Evolutionary conservation across 2,888 invertebrate species (phyloP).

Genomic region (Andrena chrysosceles): DNA sequence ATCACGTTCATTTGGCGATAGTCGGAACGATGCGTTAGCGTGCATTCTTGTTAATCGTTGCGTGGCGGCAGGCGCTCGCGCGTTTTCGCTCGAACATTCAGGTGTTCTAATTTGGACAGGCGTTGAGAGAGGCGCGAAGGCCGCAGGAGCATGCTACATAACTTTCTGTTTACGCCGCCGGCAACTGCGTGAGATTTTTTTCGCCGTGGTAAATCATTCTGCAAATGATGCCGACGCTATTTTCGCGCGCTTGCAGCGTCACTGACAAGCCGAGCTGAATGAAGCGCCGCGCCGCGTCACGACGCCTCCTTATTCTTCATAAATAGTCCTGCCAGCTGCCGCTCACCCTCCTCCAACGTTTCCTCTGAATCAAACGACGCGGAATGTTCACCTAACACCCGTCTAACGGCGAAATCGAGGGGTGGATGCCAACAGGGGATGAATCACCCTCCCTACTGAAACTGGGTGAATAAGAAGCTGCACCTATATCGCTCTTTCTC

Average conservation of each 20-base stretch:
- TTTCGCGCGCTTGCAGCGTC: constrained; percentile 66
- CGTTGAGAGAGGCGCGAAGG: constrained; percentile 44
- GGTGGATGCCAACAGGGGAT: neutral
- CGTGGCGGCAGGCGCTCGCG: neutral
- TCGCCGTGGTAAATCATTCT: constrained; percentile 42
- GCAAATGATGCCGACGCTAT: constrained; percentile 65
- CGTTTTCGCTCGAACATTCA: constrained; percentile 29
- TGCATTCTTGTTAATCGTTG: constrained; percentile 38
- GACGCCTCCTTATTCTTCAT: constrained; percentile 71
- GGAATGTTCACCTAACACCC: constrained; percentile 39
- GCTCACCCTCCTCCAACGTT: constrained; percentile 33
- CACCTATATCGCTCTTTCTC: neutral
- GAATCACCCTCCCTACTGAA: constrained; percentile 29
- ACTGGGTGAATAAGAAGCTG: constrained; percentile 4
- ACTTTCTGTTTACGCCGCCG: constrained; percentile 37
- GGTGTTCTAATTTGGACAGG: constrained; percentile 47
- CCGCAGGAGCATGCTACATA: constrained; percentile 25
- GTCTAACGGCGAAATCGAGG: neutral
- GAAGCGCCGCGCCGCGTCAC: constrained; percentile 58
- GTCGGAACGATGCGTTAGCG: neutral
- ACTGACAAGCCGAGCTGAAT: constrained; percentile 61
- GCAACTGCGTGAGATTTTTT: constrained; percentile 34
- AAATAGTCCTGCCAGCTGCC: constrained; percentile 60
- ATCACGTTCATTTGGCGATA: neutral
- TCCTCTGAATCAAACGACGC: constrained; percentile 61